A percentile compares a stretch with the other conserved stretches of the same genome.
phyloP scores from a whole-genome alignment of 2,113 vertebrate species.

The Nettapus auritus region DNA sequence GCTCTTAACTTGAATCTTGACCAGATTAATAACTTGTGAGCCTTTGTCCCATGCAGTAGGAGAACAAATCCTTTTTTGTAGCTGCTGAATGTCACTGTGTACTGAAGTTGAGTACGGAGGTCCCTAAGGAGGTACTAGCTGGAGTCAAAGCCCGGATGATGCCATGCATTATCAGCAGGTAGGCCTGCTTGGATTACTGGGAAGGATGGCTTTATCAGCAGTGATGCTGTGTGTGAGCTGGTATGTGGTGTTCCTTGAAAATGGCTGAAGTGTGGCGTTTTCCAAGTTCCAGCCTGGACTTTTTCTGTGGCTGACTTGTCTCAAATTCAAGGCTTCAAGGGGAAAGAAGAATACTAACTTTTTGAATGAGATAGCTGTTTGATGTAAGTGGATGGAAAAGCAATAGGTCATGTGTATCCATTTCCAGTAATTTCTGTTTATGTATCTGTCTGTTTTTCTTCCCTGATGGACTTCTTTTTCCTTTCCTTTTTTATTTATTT shows the following conservation, averaged over 20 bases:
- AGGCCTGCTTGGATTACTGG: not conserved
- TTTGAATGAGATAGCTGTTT: not conserved
- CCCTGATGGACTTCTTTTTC: not conserved
- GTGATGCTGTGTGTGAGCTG: not conserved
- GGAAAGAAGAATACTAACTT: not conserved
- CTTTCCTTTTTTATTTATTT: not conserved
- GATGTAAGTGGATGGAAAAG: not conserved
- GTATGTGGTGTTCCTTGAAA: not conserved
- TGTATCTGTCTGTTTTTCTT: not conserved
- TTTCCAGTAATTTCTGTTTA: not conserved
- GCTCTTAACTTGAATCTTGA: not conserved
- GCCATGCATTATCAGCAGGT: not conserved
- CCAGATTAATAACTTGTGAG: not conserved
- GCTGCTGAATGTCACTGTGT: not conserved
- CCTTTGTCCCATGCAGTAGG: not conserved
- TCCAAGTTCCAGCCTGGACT: not conserved
- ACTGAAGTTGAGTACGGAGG: not conserved
- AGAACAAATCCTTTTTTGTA: not conserved
- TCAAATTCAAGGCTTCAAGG: not conserved
- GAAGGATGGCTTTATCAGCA: not conserved
- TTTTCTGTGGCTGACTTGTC: not conserved
- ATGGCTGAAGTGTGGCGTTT: not conserved
- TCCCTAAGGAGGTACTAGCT: not conserved
- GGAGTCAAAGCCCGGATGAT: not conserved
- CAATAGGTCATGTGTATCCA: not conserved